Base-by-base conservation (phyloP, 2,113 vertebrate genomes). In the Colius striatus region DNA sequence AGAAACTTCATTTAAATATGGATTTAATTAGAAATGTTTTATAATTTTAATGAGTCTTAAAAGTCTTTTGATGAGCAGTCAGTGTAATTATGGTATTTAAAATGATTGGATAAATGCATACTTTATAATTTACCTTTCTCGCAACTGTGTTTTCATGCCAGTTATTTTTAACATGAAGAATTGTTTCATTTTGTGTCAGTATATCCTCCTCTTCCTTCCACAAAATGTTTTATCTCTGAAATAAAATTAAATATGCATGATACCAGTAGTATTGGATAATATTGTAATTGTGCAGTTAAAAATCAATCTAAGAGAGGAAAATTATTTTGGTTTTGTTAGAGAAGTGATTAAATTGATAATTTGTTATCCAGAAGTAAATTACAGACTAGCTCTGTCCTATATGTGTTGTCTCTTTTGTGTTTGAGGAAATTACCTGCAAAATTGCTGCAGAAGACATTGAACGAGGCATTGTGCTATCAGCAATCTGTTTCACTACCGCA, bases 21-120 rank as follows among this genome's bases (percentile, higher is more conserved):
- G 97, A 97, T 98, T 98, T 97, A 98, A 98, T 98, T 98, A 97
- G 94, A 97, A 98, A 98, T 97, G 92, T 98, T 98, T 98, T 97
- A 97, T 98, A 92, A 98, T 98, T 98, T 98, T 98, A 98, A 98
- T 97, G 97, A 98, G 93, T 97, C 97, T 97, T 97, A 97, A 96
- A 97, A 98, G 91, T 97, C 97, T 97, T 98, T 97, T 98, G 96
- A 98, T 97, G 96, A 98, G 93, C 88, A 97, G 96, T 90, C 96
- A 97, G 76, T 97, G 90, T 98, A 98, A 98, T 98, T 98, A 98
- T 96, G 92, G 96, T 96, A 97, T 98, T 98, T 98, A 90, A 97
- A 98, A 97, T 98, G 97, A 98, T 97, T 97, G 95, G 89, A 96
- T 98, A 98, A 98, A 97, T 97, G 96, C 96, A 97, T 97, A 96